Evolutionary conservation across 2,113 vertebrate genomes (phyloP).

Genomic region (Gambusia affinis): DNA sequence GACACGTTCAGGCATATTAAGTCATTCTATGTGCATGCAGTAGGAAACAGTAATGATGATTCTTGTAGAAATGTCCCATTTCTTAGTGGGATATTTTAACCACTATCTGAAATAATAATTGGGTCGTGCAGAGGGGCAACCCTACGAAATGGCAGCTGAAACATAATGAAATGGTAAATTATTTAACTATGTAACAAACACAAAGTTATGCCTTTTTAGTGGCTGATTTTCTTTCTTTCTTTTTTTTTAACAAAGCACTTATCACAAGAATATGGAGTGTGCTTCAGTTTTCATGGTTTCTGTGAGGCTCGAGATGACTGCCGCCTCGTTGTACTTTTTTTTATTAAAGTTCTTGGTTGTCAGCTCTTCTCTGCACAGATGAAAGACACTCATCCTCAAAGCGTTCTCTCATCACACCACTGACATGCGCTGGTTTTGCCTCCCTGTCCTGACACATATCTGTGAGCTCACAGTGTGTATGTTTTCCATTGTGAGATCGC

Average conservation of each 20-base stretch:
- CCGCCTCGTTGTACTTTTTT: slow-evolving; percentile 53
- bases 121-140: too few species aligned
- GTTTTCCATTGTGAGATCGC: slow-evolving; percentile 65
- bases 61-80: neutral
- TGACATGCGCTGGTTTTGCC: slow-evolving; percentile 55
- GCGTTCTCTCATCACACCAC: slow-evolving; percentile 63
- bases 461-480: slow-evolving; percentile 44
- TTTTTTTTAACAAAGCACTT: slow-evolving; percentile 44
- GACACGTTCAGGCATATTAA: too few species aligned
- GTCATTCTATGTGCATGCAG: too few species aligned
- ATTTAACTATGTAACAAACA: neutral
- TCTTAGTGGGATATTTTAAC: neutral
- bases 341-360: slow-evolving; percentile 65
- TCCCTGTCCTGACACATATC: slow-evolving; percentile 49
- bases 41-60: neutral
- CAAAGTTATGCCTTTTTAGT: neutral
- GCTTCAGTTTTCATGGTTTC: slow-evolving; percentile 57
- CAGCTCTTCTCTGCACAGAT: slow-evolving; percentile 61
- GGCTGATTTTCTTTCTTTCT: slow-evolving; percentile 1
- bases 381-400: slow-evolving; percentile 73
- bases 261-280: slow-evolving; percentile 30
- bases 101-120: neutral
- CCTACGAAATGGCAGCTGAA: neutral
- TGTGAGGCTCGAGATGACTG: slow-evolving; percentile 59
- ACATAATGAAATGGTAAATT: neutral